phyloP scores from a whole-genome alignment of 2,888 invertebrate species.

The Anaspis maculata region DNA sequence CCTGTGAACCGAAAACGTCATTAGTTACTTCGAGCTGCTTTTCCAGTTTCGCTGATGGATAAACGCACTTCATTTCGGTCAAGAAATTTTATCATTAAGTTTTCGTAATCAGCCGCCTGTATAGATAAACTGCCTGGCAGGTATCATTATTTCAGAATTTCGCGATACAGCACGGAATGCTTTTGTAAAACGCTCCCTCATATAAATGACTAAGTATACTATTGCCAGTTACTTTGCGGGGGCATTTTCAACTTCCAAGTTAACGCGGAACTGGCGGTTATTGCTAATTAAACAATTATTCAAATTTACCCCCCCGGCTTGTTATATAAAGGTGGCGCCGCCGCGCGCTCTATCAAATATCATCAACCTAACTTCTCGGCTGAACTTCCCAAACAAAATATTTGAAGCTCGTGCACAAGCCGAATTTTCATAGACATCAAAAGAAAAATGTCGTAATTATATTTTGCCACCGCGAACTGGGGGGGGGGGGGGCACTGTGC shows the following conservation, averaged over 20 bases:
- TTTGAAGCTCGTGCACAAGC: constrained; percentile 4
- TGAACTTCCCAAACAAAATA: constrained; percentile 11
- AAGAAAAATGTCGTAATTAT: constrained; percentile 11
- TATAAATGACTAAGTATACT: constrained; percentile 9
- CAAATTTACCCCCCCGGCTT: constrained; percentile 11
- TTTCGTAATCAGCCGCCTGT: too few relatives aligned
- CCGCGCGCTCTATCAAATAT: constrained; percentile 15
- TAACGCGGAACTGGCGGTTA: constrained; percentile 15
- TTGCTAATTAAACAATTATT: constrained; percentile 17
- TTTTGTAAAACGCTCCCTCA: too few relatives aligned
- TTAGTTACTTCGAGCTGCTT: too few relatives aligned
- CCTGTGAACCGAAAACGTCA: too few relatives aligned
- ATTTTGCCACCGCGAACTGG: constrained; percentile 4
- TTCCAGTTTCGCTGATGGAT: too few relatives aligned
- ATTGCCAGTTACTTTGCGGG: constrained; percentile 10
- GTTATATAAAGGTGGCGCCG: constrained; percentile 6
- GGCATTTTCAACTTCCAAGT: constrained; percentile 15
- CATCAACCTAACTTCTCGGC: constrained; percentile 11
- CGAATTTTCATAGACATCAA: constrained; percentile 11
- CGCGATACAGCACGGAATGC: too few relatives aligned
- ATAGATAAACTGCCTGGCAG: too few relatives aligned
- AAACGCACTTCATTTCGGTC: too few relatives aligned
- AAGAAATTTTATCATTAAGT: too few relatives aligned
- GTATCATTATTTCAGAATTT: too few relatives aligned
- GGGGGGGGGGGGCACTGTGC: too few relatives aligned